These are phyloP conservation scores for Esox masquinongy DNA, from an alignment of 2,797 vertebrate genomes.

Conservation along the genomic window DNA sequence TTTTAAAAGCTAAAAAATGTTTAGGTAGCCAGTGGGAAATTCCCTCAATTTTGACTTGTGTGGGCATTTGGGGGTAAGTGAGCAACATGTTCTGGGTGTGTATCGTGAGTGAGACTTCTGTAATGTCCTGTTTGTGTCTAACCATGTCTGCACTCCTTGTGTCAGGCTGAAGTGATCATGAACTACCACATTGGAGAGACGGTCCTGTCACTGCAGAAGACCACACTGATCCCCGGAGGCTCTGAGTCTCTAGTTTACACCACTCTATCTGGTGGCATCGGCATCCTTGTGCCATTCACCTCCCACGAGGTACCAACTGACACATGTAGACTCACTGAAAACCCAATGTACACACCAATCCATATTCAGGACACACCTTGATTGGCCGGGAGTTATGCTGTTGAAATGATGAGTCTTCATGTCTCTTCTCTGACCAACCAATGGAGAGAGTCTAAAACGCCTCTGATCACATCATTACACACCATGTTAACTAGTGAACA, in stretches of 20 bases:
- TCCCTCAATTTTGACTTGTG: constrained; percentile 4
- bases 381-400: neutral
- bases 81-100: neutral
- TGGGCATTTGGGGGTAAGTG: neutral
- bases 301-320: constrained; percentile 87
- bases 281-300: constrained; percentile 96
- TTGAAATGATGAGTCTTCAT: constrained; percentile 1
- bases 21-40: neutral
- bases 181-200: constrained; percentile 98
- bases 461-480: neutral
- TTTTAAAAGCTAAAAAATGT: neutral
- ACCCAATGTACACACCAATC: neutral
- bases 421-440: constrained; percentile 15
- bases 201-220: constrained; percentile 94
- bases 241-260: constrained; percentile 98
- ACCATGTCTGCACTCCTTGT: neutral
- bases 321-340: neutral
- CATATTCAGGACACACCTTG: neutral
- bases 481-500: neutral
- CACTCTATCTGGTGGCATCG: constrained; percentile 94
- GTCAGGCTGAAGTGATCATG: constrained; percentile 92
- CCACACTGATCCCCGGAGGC: constrained; percentile 94
- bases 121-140: constrained; percentile 7
- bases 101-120: constrained; percentile 16
- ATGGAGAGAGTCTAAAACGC: constrained; percentile 1